Conservation (phyloP, 2,113 vertebrate species). For the Sprattus sprattus region DNA sequence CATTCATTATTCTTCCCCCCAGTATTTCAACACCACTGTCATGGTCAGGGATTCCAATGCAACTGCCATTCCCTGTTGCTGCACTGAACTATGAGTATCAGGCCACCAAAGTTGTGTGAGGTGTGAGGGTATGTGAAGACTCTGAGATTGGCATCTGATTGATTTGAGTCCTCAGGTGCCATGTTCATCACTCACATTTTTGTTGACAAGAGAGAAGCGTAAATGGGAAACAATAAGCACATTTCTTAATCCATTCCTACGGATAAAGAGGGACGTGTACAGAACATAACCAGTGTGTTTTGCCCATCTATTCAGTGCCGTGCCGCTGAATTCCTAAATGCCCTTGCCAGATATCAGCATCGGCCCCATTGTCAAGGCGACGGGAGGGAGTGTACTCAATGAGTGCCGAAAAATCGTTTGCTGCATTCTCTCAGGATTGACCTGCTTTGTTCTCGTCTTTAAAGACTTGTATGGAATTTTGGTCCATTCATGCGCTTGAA, state of each 20-base stretch:
- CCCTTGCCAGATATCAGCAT: slow-evolving; percentile 28
- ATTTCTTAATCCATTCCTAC: neutral
- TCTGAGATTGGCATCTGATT: slow-evolving; percentile 3
- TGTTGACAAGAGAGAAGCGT: neutral
- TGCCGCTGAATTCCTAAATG: slow-evolving; percentile 29
- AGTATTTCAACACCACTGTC: neutral
- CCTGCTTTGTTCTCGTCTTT: neutral
- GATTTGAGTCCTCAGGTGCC: neutral
- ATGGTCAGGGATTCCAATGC: neutral
- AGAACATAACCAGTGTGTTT: neutral
- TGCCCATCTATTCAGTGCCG: slow-evolving; percentile 4
- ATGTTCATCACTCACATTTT: neutral
- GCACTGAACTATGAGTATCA: neutral
- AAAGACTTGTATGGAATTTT: neutral
- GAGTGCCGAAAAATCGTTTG: slow-evolving; percentile 17
- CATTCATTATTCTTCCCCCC: neutral
- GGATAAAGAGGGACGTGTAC: slow-evolving; percentile 4
- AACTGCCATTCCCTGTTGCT: neutral
- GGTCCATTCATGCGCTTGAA: slow-evolving; percentile 12
- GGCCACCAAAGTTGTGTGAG: neutral
- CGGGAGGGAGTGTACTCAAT: slow-evolving; percentile 35
- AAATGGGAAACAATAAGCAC: neutral
- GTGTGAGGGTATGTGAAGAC: neutral
- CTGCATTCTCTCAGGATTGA: neutral
- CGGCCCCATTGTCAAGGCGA: slow-evolving; percentile 24